These are phyloP conservation scores for Oreotrochilus melanogaster DNA, from an alignment of 2,113 vertebrate genomes.

Conservation along the genomic window DNA sequence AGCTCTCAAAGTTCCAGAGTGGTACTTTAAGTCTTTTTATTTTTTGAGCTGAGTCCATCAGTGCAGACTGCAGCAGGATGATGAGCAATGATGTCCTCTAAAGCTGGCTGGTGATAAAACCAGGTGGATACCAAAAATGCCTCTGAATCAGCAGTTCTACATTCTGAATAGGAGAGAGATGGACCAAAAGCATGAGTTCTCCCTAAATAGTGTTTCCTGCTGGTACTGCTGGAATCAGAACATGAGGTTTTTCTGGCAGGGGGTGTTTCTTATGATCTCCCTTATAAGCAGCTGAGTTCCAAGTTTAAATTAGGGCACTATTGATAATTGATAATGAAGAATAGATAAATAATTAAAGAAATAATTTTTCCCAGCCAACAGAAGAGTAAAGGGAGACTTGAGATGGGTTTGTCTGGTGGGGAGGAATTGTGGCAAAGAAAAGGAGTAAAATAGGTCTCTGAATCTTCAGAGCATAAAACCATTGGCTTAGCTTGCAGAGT, in stretches of 20 bases:
- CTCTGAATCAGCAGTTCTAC: not conserved
- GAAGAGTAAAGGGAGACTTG: not conserved
- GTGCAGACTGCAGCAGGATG: not conserved
- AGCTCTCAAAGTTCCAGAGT: not conserved
- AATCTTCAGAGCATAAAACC: not conserved
- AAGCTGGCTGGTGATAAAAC: not conserved
- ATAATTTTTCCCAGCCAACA: not conserved
- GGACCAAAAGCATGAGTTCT: not conserved
- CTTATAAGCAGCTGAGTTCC: not conserved
- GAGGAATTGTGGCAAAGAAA: not conserved
- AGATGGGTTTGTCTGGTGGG: not conserved
- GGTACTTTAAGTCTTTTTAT: not conserved
- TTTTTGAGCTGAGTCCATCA: not conserved
- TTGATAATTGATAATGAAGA: rapidly evolving
- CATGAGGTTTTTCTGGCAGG: not conserved
- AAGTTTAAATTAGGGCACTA: not conserved
- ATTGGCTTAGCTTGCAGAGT: not conserved
- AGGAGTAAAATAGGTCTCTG: not conserved
- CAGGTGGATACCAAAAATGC: not conserved
- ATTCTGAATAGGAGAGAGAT: not conserved
- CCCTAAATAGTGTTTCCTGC: not conserved
- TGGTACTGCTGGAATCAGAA: not conserved
- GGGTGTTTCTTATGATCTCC: not conserved
- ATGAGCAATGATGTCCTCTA: not conserved
- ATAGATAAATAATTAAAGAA: not conserved